Percentiles rank a stretch among this genome's conserved stretches.
Evolutionary conservation across 53 echinoderm and acorn worm genomes (phyloP).

Genomic region (Glandiceps talaboti): DNA sequence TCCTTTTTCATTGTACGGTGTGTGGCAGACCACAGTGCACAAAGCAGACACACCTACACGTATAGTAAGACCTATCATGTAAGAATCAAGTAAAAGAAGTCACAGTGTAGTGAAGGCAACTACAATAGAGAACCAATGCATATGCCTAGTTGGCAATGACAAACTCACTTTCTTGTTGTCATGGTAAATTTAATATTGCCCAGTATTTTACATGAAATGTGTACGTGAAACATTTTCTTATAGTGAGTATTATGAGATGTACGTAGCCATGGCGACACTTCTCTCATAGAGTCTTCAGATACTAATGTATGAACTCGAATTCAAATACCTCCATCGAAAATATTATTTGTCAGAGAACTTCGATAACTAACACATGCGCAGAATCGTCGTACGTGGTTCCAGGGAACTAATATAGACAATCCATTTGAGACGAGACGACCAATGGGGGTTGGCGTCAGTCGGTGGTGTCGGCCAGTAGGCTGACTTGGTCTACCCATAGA

Average conservation of each 20-base stretch:
- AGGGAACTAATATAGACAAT: neutral
- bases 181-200: too few relatives aligned
- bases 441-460: neutral
- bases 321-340: neutral
- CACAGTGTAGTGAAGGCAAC: too few relatives aligned
- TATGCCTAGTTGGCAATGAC: too few relatives aligned
- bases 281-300: neutral
- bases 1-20: neutral
- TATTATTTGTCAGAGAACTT: neutral
- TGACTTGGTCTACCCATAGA: too few relatives aligned
- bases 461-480: neutral
- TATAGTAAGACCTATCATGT: neutral
- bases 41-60: neutral
- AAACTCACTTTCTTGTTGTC: too few relatives aligned
- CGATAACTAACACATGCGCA: neutral
- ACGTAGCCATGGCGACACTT: neutral
- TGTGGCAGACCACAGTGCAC: neutral
- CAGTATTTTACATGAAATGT: too few relatives aligned
- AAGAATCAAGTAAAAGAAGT: too few relatives aligned
- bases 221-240: too few relatives aligned
- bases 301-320: neutral
- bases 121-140: too few relatives aligned
- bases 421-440: neutral
- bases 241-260: too few relatives aligned
- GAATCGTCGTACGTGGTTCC: neutral